Evolutionary conservation across 2,113 vertebrate genomes (phyloP).

Genomic region (Poecile atricapillus): DNA sequence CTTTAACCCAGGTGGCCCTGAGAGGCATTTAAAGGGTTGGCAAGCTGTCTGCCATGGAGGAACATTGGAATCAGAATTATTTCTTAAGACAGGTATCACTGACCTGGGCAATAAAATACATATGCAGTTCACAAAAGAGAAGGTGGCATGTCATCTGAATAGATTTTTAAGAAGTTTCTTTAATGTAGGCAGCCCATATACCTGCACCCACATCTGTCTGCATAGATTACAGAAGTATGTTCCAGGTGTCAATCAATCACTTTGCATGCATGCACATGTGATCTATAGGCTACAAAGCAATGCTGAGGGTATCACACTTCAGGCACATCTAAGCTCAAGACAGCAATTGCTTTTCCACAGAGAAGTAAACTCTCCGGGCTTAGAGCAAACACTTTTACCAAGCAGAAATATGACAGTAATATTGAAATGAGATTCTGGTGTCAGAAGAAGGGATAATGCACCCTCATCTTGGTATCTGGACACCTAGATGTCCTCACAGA

Average conservation of each 20-base stretch:
- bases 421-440: not conserved
- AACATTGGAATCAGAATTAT: not conserved
- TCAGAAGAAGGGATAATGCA: not conserved
- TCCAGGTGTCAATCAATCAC: not conserved
- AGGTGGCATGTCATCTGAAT: not conserved
- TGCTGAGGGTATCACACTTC: not conserved
- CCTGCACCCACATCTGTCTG: accelerated
- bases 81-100: not conserved
- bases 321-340: not conserved
- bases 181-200: not conserved
- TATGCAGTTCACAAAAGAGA: not conserved
- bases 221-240: not conserved
- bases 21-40: not conserved
- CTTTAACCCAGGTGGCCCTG: not conserved
- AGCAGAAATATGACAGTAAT: not conserved
- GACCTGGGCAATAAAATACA: not conserved
- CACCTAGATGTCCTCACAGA: not conserved
- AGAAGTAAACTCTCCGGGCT: not conserved
- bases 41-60: not conserved
- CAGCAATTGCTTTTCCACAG: not conserved
- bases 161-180: not conserved
- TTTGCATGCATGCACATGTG: accelerated
- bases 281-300: not conserved
- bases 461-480: not conserved
- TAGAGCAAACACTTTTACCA: not conserved